phyloP scores from a whole-genome alignment of 2,113 vertebrate species.

The Megaceryle maxima region DNA sequence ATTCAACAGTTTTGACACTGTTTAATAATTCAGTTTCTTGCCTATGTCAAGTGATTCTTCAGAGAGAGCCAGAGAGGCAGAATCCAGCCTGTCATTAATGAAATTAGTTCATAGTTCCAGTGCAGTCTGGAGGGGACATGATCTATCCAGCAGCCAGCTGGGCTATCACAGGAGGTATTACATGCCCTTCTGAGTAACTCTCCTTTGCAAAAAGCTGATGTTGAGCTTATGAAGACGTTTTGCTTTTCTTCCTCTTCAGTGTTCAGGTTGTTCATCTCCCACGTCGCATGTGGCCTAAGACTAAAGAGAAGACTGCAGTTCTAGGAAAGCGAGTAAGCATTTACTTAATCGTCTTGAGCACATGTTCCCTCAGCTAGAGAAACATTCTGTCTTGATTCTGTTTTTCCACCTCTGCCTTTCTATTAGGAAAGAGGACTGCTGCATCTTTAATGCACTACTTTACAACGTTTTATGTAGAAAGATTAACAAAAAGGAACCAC shows the following conservation, averaged over 20 bases:
- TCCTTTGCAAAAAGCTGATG: neutral
- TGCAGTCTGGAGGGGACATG: neutral
- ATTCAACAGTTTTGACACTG: neutral
- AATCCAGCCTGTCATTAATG: neutral
- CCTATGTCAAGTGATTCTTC: neutral
- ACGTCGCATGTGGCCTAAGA: neutral
- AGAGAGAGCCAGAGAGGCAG: neutral
- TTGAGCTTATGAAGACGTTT: neutral
- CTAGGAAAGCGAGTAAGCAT: neutral
- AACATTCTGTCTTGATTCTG: neutral
- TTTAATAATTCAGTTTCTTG: conserved; percentile 1
- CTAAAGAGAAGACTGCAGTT: neutral
- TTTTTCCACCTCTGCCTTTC: conserved; percentile 5
- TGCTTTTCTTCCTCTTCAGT: neutral
- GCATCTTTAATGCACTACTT: conserved; percentile 43
- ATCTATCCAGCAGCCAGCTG: neutral
- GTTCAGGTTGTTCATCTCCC: neutral
- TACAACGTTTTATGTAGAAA: conserved; percentile 55
- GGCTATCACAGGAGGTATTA: neutral
- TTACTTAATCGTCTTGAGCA: neutral
- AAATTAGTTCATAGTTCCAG: neutral
- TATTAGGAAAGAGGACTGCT: neutral
- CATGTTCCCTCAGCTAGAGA: neutral
- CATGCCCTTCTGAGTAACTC: neutral
- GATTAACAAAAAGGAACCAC: conserved; percentile 66